A percentile compares a stretch with the other conserved stretches of the same genome.
phyloP scores from a whole-genome alignment of 1,140 invertebrate genomes.

The Drosophila insularis region DNA sequence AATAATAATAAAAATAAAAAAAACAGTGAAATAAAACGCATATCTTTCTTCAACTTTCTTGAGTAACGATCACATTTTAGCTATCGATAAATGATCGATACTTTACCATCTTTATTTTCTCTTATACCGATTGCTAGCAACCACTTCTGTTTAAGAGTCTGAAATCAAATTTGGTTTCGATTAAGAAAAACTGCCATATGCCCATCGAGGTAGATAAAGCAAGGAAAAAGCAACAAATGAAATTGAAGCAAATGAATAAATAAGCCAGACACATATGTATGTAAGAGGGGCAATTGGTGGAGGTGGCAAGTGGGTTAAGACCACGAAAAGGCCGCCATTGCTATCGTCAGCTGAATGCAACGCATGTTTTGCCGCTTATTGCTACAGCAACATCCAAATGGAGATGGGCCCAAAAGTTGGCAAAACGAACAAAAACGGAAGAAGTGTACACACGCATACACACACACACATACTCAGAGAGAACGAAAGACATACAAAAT shows the following conservation, averaged over 20 bases:
- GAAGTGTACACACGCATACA: conserved; percentile 7
- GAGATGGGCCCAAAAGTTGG: conserved; percentile 22
- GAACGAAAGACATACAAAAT: neutral
- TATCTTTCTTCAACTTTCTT: no score
- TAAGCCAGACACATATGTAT: conserved; percentile 30
- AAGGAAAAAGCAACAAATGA: conserved; percentile 47
- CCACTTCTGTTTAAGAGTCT: neutral
- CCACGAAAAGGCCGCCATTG: conserved; percentile 4
- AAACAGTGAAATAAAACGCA: no score
- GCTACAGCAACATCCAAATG: conserved; percentile 33
- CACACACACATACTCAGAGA: conserved; percentile 10
- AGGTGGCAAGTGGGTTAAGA: conserved; percentile 1
- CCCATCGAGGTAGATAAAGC: conserved; percentile 14
- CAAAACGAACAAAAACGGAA: conserved; percentile 2
- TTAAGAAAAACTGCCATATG: neutral
- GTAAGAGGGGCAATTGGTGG: no score
- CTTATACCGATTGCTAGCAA: no score
- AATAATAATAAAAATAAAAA: no score
- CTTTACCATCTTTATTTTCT: neutral
- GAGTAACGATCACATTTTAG: no score
- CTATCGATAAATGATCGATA: neutral
- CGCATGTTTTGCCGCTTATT: conserved; percentile 65
- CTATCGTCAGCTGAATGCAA: conserved; percentile 50
- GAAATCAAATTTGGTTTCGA: neutral
- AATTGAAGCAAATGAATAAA: conserved; percentile 78